phyloP scores from a whole-genome alignment of 2,113 vertebrate species.

The Ptilonorhynchus violaceus region DNA sequence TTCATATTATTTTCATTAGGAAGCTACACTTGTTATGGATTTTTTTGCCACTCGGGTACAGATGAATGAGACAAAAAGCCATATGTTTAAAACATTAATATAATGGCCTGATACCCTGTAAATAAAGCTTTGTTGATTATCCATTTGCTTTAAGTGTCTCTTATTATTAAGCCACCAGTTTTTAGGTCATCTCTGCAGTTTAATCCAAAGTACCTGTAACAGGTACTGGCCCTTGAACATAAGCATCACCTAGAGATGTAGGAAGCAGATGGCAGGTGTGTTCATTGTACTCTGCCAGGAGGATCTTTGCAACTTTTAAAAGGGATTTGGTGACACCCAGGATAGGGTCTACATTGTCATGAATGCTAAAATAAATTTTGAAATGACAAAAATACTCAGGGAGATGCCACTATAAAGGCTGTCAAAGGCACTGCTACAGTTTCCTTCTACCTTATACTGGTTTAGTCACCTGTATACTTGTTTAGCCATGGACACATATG shows the following conservation, averaged over 20 bases:
- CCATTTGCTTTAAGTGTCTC: slow-evolving; percentile 25
- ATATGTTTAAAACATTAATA: slow-evolving; percentile 43
- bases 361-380: not conserved
- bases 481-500: not conserved
- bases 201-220: slow-evolving; percentile 10
- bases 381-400: not conserved
- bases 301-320: not conserved
- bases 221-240: not conserved
- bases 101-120: slow-evolving; percentile 11
- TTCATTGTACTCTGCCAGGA: not conserved
- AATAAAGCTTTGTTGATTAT: slow-evolving; percentile 58
- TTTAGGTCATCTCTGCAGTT: slow-evolving; percentile 31
- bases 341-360: not conserved
- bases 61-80: slow-evolving; percentile 30
- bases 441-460: not conserved
- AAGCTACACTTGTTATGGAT: slow-evolving; percentile 14
- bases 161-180: slow-evolving; percentile 26
- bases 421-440: not conserved
- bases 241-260: not conserved
- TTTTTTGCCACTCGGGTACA: not conserved
- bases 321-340: not conserved
- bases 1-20: slow-evolving; percentile 50
- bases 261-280: not conserved
- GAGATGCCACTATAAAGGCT: not conserved
- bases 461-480: not conserved